These are phyloP conservation scores for Tinea trinotella DNA, from an alignment of 2,888 invertebrate species.

Conservation along the genomic window DNA sequence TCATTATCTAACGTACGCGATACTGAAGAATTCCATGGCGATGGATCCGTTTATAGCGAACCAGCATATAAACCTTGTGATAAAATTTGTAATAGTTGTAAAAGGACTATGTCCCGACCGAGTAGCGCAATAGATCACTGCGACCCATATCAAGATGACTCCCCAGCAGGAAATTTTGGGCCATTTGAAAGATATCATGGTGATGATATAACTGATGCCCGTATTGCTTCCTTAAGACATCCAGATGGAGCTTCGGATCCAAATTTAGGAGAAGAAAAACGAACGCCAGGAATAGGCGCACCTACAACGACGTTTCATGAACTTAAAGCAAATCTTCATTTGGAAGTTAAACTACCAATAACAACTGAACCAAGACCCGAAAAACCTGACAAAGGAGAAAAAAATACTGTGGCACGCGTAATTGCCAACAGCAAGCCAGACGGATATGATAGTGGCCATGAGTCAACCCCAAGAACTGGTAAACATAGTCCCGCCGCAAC, in stretches of 20 bases:
- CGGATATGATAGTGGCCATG: constrained; percentile 88
- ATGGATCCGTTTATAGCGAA: constrained; percentile 89
- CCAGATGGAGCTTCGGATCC: constrained; percentile 96
- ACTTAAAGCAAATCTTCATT: constrained; percentile 60
- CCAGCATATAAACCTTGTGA: constrained; percentile 83
- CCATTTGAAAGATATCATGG: constrained; percentile 77
- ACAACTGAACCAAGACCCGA: constrained; percentile 73
- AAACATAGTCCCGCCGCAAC: constrained; percentile 86
- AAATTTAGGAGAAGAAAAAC: constrained; percentile 81
- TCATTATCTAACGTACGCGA: constrained; percentile 80
- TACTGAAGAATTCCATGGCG: constrained; percentile 76
- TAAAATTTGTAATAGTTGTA: constrained; percentile 83
- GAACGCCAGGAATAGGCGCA: constrained; percentile 75
- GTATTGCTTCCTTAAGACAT: constrained; percentile 83
- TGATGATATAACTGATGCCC: constrained; percentile 65
- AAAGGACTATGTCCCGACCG: constrained; percentile 78
- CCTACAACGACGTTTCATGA: constrained; percentile 75
- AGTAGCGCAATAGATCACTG: constrained; percentile 79
- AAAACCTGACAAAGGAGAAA: constrained; percentile 75
- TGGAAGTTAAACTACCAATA: constrained; percentile 68
- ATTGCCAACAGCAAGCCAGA: constrained; percentile 78
- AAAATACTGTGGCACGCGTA: constrained; percentile 75
- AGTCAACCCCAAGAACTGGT: constrained; percentile 85
- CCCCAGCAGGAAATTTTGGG: constrained; percentile 64
- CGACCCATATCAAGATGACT: constrained; percentile 69